Evolutionary conservation across 2,797 vertebrate species (phyloP).

Genomic region (Masticophis lateralis): DNA sequence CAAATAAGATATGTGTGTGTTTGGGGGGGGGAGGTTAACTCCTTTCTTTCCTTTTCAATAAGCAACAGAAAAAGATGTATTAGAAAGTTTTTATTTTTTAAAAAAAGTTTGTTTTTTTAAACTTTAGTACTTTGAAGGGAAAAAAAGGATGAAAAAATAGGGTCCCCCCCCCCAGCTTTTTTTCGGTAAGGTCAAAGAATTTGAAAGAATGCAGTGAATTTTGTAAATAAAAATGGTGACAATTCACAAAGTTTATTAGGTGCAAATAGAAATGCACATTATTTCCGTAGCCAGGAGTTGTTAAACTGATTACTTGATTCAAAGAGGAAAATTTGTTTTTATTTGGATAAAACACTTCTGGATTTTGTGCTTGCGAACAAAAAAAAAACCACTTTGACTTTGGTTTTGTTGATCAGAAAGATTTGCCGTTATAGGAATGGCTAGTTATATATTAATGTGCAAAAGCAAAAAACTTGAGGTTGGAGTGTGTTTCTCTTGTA

Average conservation of each 20-base stretch:
- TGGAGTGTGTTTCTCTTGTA: background rate
- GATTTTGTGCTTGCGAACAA: background rate
- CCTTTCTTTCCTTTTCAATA: background rate
- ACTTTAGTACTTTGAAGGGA: background rate
- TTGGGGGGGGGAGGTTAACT: background rate
- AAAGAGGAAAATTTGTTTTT: background rate
- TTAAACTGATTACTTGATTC: background rate
- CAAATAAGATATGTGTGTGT: background rate
- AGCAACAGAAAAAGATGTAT: slow-evolving; percentile 22
- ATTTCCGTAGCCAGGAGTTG: background rate
- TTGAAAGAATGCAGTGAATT: background rate
- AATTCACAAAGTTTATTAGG: background rate
- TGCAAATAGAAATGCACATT: background rate
- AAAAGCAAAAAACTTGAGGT: no score
- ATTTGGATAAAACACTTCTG: background rate
- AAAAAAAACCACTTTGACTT: background rate
- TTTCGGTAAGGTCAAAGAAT: background rate
- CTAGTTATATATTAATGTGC: background rate
- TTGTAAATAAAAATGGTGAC: background rate
- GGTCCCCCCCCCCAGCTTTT: background rate
- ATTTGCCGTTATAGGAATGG: no score
- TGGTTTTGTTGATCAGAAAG: background rate
- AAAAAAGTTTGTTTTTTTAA: background rate
- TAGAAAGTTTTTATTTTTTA: background rate
- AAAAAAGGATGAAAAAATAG: background rate